phyloP scores from a whole-genome alignment of 2,797 vertebrate species.

The Luscinia luscinia region DNA sequence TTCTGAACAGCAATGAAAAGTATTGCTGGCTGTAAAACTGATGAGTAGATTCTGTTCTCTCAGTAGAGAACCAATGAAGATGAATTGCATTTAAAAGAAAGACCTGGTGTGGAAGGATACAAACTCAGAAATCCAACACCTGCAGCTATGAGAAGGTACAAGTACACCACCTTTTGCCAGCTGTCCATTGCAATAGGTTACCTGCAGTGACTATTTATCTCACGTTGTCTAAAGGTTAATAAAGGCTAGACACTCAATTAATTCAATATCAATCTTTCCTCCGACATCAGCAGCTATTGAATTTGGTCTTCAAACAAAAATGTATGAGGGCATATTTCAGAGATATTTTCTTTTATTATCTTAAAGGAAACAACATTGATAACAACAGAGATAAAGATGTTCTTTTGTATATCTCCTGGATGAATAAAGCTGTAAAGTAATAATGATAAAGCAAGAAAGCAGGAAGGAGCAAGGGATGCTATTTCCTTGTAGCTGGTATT shows the following conservation, averaged over 20 bases:
- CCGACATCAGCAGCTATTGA: constrained; percentile 1
- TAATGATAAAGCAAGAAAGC: constrained; percentile 21
- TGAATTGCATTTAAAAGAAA: constrained; percentile 59
- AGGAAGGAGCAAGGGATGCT: neutral
- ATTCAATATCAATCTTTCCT: neutral
- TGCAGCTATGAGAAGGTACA: neutral
- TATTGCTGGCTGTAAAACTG: constrained; percentile 71
- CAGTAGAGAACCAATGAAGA: constrained; percentile 68
- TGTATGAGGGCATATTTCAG: neutral
- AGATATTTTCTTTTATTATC: neutral
- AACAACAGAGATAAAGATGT: neutral
- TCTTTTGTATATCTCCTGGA: constrained; percentile 33
- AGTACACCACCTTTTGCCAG: neutral
- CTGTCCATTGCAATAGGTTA: neutral
- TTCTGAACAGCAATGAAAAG: constrained; percentile 71
- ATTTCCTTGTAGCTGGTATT: constrained; percentile 43
- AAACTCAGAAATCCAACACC: neutral
- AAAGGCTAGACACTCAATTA: constrained; percentile 10
- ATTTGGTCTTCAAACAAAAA: neutral
- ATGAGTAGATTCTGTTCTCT: constrained; percentile 68
- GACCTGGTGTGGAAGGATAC: neutral
- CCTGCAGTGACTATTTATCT: neutral
- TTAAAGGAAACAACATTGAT: neutral
- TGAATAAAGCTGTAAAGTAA: constrained; percentile 46
- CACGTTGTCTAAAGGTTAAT: constrained; percentile 1